Evolutionary conservation across 2,888 invertebrate species (phyloP).

Genomic region (Lamellibrachia columna): DNA sequence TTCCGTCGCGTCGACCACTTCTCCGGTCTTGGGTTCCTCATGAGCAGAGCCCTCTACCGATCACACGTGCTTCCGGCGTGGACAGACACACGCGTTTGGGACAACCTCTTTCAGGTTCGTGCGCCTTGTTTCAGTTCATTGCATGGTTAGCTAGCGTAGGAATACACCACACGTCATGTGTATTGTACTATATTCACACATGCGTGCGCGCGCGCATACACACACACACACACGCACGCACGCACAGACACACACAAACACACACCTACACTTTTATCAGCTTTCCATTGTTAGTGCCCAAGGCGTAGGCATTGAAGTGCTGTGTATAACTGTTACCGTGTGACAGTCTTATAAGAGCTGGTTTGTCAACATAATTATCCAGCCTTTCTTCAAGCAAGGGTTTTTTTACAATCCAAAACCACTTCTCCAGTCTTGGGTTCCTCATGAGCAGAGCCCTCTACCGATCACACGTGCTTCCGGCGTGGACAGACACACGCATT

Average conservation of each 20-base stretch:
- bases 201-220: no score
- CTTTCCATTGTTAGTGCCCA: no score
- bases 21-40: conserved; percentile 19
- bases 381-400: no score
- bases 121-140: background rate
- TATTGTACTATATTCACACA: background rate
- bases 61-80: background rate
- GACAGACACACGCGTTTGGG: background rate
- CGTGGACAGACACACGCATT: background rate
- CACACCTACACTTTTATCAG: no score
- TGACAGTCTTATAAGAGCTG: no score
- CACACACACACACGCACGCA: no score
- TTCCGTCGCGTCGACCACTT: conserved; percentile 19
- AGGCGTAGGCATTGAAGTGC: no score
- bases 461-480: background rate
- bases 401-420: background rate
- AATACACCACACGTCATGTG: background rate
- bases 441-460: background rate
- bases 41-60: background rate
- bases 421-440: conserved; percentile 19
- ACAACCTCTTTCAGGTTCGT: conserved; percentile 1
- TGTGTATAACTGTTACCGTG: no score
- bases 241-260: no score
- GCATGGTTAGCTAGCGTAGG: background rate
- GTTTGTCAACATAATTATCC: no score